Percentiles rank a stretch among this genome's conserved stretches.
phyloP scores from a whole-genome alignment of 2,888 invertebrate genomes.

The Temnothorax rugatulus region DNA sequence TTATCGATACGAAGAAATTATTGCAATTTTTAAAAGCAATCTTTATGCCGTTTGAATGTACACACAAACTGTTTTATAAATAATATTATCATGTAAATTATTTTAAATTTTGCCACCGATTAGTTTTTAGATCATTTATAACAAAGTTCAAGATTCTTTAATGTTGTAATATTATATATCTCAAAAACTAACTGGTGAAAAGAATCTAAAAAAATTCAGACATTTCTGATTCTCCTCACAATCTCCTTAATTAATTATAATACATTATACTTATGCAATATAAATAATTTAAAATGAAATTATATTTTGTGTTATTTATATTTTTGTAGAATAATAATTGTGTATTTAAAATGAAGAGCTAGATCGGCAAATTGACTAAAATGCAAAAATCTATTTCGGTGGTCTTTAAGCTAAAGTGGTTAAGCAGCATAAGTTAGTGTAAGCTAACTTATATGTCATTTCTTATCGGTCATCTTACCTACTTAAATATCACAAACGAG shows the following conservation, averaged over 20 bases:
- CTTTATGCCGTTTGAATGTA: neutral
- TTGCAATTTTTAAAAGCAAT: neutral
- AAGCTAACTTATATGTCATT: neutral
- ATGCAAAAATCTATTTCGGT: neutral
- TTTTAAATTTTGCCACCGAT: no score
- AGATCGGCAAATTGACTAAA: neutral
- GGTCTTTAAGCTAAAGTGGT: neutral
- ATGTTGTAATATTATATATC: no score
- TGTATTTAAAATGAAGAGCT: neutral
- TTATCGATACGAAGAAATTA: neutral
- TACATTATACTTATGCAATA: neutral
- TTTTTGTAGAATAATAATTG: neutral
- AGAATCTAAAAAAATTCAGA: no score
- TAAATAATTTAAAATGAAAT: neutral
- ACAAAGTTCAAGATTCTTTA: no score
- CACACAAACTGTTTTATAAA: no score
- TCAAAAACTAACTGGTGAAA: no score
- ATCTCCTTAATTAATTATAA: neutral
- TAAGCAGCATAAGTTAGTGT: no score
- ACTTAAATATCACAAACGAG: conserved; percentile 66
- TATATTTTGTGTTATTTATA: neutral
- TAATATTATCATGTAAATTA: no score
- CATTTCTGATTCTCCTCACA: neutral
- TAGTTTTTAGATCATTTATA: no score
- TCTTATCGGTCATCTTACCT: conserved; percentile 45